These are phyloP conservation scores for Calephelis perditalis DNA, from an alignment of 2,888 invertebrate species.

Conservation along the genomic window DNA sequence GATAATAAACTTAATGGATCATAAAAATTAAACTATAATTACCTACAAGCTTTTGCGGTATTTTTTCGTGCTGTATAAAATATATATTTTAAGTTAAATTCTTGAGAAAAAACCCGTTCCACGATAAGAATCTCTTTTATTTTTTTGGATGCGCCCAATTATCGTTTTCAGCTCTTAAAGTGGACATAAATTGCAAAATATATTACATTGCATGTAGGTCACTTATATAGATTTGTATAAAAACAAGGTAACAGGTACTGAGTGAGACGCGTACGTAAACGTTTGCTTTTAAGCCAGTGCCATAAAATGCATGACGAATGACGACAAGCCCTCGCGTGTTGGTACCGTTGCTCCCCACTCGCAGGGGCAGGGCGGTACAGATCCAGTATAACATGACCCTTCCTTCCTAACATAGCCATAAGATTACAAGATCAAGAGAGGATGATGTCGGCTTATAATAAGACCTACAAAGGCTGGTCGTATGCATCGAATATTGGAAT, in stretches of 20 bases:
- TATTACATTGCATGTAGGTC: slow-evolving; percentile 9
- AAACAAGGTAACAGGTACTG: slow-evolving; percentile 39
- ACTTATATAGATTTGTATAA: slow-evolving; percentile 23
- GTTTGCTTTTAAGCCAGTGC: slow-evolving; percentile 59
- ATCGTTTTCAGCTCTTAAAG: neutral
- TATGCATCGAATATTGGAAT: slow-evolving; percentile 52
- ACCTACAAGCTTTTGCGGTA: too few relatives aligned
- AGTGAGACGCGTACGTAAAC: slow-evolving; percentile 60
- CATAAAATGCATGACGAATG: slow-evolving; percentile 75
- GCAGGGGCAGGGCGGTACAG: slow-evolving; percentile 54
- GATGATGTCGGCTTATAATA: slow-evolving; percentile 33
- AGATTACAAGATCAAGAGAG: slow-evolving; percentile 7
- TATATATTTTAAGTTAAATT: too few relatives aligned
- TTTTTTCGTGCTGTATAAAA: too few relatives aligned
- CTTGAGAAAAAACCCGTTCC: neutral
- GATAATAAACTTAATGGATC: too few relatives aligned
- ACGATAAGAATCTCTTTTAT: neutral
- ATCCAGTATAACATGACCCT: slow-evolving; percentile 45
- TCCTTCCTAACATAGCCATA: slow-evolving; percentile 37
- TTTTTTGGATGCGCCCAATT: slow-evolving; percentile 5
- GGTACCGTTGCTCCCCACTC: slow-evolving; percentile 67
- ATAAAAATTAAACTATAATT: too few relatives aligned
- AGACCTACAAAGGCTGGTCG: slow-evolving; percentile 48
- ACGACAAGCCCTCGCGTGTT: slow-evolving; percentile 68
- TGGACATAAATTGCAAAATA: slow-evolving; percentile 5